Conservation (phyloP, 1,140 invertebrate species). For the Plutomurus gul region DNA sequence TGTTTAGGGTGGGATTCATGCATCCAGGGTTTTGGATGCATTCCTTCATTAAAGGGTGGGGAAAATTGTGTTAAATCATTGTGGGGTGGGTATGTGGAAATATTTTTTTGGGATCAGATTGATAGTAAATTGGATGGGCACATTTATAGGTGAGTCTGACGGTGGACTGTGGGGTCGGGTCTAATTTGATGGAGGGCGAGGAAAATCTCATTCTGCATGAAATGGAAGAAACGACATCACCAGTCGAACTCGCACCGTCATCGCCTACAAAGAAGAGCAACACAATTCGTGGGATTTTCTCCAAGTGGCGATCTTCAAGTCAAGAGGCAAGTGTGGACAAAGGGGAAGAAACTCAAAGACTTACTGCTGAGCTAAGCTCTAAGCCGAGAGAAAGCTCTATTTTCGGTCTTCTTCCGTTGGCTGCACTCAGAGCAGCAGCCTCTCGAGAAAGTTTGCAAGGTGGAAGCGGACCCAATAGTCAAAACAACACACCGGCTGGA, state of each 20-base stretch:
- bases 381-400: constrained; percentile 54
- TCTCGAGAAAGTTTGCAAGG: constrained; percentile 56
- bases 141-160: constrained; percentile 57
- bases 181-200: constrained; percentile 44
- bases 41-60: no score
- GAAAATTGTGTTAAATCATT: no score
- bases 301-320: constrained; percentile 54
- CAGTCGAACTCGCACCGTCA: constrained; percentile 12
- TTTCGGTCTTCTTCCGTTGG: constrained; percentile 57
- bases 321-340: constrained; percentile 55
- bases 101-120: no score
- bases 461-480: constrained; percentile 54
- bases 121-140: not conserved
- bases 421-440: constrained; percentile 54
- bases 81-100: no score
- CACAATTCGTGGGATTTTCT: constrained; percentile 52
- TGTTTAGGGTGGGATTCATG: no score
- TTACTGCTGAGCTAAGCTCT: not conserved
- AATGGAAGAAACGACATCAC: constrained; percentile 47
- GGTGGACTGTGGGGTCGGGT: constrained; percentile 56
- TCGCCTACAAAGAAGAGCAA: constrained; percentile 48
- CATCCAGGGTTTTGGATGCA: no score
- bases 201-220: constrained; percentile 49
- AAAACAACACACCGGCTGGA: constrained; percentile 52
- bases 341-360: constrained; percentile 51